Evolutionary conservation across 2,888 invertebrate species (phyloP), one percentile per base, ranked within the genome.

Genomic region (Cephus runcator): DNA sequence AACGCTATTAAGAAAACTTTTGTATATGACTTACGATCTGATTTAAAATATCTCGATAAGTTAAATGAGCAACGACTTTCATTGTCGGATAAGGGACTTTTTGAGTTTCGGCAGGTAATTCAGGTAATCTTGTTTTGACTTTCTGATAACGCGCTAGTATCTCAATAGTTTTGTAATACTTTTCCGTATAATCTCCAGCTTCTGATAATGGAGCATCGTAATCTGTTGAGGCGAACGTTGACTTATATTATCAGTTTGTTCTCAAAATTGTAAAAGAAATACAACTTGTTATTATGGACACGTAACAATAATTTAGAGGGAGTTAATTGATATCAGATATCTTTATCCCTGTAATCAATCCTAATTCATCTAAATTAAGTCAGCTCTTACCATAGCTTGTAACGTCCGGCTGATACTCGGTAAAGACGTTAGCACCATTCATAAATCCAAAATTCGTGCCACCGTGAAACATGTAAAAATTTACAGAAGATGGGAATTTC

Each of bases 391-490:
- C 98, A 87, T 97, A 97, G 9, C 95, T 96, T 1, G 96, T 97
- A 34, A 96, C 93, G 85, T 95, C 94, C 4, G 95, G 93, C 77
- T 92, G 91, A 85, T 93, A 95, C 11, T 86, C 89, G 0, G 81
- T 87, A 79, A 89, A 91, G 83, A 78, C 31, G 69, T 78, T 76
- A 31, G 78, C 78, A 34, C 91, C 91, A 79, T 88, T 89, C 87
- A 88, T 94, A 85, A 95, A 96, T 75, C 94, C 96, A 87, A 95
- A 96, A 87, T 96, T 97, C 1, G 96, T 96, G 75, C 97, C 97
- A 30, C 97, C 97, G 87, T 94, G 95, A 91, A 97, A 97, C 95
- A 98, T 96, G 89, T 97, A 98, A 86, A 97, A 94, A 87, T 96
- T 97, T 69, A 97, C 94, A 78, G 95, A 93, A 12, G 93, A 93